Evolutionary conservation across 1,140 invertebrate species (phyloP), one percentile per base, ranked within the genome.

Genomic region (Acromyrmex heyeri): DNA sequence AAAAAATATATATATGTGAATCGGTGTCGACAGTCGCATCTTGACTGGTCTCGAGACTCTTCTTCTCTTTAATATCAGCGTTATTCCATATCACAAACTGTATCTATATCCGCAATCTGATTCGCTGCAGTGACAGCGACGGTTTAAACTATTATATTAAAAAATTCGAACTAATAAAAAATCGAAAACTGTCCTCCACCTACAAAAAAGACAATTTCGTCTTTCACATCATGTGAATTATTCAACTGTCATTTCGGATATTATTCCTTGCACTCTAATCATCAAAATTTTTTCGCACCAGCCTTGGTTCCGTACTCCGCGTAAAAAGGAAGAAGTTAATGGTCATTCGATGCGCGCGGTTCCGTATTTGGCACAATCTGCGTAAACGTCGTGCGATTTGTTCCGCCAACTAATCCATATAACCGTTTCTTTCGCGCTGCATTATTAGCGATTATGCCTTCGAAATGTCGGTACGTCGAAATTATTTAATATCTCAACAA

Each of bases 1-100:
- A 86, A 91, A 93, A 91, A 87, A 76, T n/a, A n/a, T n/a, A 59
- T 44, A 48, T 16, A 1, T 44, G 50, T 30, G 50, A 57, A 7
- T n/a, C 70, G 59, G 7, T 8, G 24, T n/a, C 30, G 34, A 1
- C 34, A 8, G 7, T 16, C 76, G 34, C 44, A 27, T n/a, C 73
- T 78, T 70, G 2, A 55, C 12, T 73, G 55, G 55, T 10, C 38
- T 44, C 38, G 7, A 8, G 34, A 38, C 7, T 38, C 69, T 38
- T 65, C n/a, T 34, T 57, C 53, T 50, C n/a, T 30, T 69, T 50
- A 34, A 14, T 14, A 48, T 6, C 27, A n/a, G 0, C 10, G 12
- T 55, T 85, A 50, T 55, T 38, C 59, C 64, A 78, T 64, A 64
- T 50, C 59, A 44, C 4, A 30, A 59, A 38, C 53, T 27, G 30